These are phyloP conservation scores for Proterorhinus semilunaris DNA, from an alignment of 2,113 vertebrate species.

Conservation along the genomic window DNA sequence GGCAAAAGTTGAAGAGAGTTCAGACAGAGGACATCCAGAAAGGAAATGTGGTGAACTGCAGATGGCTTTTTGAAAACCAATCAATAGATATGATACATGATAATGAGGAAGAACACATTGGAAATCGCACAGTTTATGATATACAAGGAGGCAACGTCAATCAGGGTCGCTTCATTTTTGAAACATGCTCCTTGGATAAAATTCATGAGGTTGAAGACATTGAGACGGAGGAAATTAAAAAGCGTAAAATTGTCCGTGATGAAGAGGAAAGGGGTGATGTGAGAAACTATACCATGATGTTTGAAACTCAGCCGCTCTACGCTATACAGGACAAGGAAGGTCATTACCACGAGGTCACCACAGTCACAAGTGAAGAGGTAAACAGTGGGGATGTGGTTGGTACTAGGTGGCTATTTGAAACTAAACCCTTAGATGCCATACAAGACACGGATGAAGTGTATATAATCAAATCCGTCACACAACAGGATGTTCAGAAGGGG, in stretches of 20 bases:
- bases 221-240: slow-evolving; percentile 58
- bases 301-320: slow-evolving; percentile 90
- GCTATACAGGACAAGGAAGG: slow-evolving; percentile 90
- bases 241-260: slow-evolving; percentile 68
- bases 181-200: slow-evolving; percentile 85
- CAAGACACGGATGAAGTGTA: slow-evolving; percentile 84
- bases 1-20: slow-evolving; percentile 80
- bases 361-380: slow-evolving; percentile 88
- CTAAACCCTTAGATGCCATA: slow-evolving; percentile 88
- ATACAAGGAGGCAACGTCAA: slow-evolving; percentile 86
- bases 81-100: slow-evolving; percentile 81
- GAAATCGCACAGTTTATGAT: slow-evolving; percentile 78
- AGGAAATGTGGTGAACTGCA: slow-evolving; percentile 84
- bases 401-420: slow-evolving; percentile 92
- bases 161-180: slow-evolving; percentile 87
- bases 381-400: slow-evolving; percentile 85
- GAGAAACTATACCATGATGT: slow-evolving; percentile 86
- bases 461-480: slow-evolving; percentile 87
- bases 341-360: slow-evolving; percentile 89
- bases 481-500: slow-evolving; percentile 88
- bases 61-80: slow-evolving; percentile 89
- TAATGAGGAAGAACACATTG: slow-evolving; percentile 60
- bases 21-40: slow-evolving; percentile 85
- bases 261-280: slow-evolving; percentile 84
- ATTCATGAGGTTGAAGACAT: slow-evolving; percentile 78